A percentile compares a stretch with the other conserved stretches of the same genome.
Conservation (phyloP, 2,888 invertebrate genomes). For the Leptinotarsa tumamoca region DNA sequence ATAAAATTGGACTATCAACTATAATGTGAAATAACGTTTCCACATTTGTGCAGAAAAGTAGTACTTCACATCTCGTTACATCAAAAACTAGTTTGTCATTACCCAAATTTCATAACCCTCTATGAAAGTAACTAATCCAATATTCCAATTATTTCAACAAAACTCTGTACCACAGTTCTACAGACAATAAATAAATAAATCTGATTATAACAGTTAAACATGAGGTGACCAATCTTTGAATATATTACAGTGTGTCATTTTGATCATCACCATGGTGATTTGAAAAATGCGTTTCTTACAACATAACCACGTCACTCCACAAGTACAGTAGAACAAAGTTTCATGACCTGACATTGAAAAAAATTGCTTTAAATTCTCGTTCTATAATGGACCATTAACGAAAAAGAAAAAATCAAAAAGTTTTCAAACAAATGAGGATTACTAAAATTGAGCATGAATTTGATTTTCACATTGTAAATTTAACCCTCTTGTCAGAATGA, state of each 20-base stretch:
- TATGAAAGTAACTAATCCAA: slow-evolving; percentile 4
- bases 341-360: not conserved
- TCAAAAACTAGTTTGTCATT: not conserved
- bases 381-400: not conserved
- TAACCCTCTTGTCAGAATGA: no score
- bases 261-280: slow-evolving; percentile 49
- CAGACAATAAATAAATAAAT: slow-evolving; percentile 51
- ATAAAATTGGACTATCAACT: not conserved
- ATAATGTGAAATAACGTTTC: not conserved
- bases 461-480: not conserved
- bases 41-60: not conserved
- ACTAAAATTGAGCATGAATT: not conserved
- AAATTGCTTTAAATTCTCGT: not conserved
- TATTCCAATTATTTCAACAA: slow-evolving; percentile 42
- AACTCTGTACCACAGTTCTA: slow-evolving; percentile 48
- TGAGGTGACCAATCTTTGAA: slow-evolving; percentile 43
- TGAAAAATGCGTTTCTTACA: slow-evolving; percentile 39
- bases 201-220: slow-evolving; percentile 49
- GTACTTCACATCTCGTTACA: not conserved
- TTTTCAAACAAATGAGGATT: not conserved
- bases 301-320: slow-evolving; percentile 22
- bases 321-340: not conserved
- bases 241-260: slow-evolving; percentile 44
- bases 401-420: not conserved
- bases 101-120: slow-evolving; percentile 17